Evolutionary conservation across 2,888 invertebrate genomes (phyloP).

Genomic region (Pterostichus niger): DNA sequence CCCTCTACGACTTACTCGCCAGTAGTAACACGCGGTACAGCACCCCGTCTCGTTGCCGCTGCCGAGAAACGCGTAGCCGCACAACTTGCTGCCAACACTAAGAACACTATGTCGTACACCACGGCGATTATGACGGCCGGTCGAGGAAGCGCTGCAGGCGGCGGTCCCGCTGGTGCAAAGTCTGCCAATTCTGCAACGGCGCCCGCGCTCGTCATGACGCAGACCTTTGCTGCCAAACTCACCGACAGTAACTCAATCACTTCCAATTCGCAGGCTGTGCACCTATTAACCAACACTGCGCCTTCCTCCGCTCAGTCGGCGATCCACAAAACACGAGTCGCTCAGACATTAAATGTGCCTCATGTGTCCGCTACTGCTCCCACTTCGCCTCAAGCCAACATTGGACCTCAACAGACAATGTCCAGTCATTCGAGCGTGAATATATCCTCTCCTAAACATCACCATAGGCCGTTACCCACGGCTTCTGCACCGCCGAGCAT

Average conservation of each 20-base stretch:
- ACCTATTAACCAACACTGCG: conserved; percentile 43
- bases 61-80: conserved; percentile 78
- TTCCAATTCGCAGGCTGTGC: conserved; percentile 49
- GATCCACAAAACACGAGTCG: conserved; percentile 66
- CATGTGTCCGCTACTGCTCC: conserved; percentile 71
- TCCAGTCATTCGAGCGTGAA: conserved; percentile 69
- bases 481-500: conserved; percentile 75
- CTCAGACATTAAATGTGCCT: conserved; percentile 69
- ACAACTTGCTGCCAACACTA: conserved; percentile 77
- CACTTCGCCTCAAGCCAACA: conserved; percentile 72
- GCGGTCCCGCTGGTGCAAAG: conserved; percentile 70
- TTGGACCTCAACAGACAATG: conserved; percentile 57
- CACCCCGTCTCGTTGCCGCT: conserved; percentile 80
- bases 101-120: conserved; percentile 81
- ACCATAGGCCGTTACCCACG: conserved; percentile 74
- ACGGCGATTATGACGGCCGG: conserved; percentile 80
- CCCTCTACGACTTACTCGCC: conserved; percentile 70
- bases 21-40: conserved; percentile 74
- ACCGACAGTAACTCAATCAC: conserved; percentile 78
- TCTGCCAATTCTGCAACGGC: conserved; percentile 75
- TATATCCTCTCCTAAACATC: conserved; percentile 73
- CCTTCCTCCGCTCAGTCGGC: conserved; percentile 61
- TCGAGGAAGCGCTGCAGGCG: conserved; percentile 70
- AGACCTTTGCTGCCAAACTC: conserved; percentile 87
- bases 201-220: conserved; percentile 79